Percentiles rank a stretch among this genome's conserved stretches.
Evolutionary conservation across 2,113 vertebrate species (phyloP).

Genomic region (Vicugna pacos): DNA sequence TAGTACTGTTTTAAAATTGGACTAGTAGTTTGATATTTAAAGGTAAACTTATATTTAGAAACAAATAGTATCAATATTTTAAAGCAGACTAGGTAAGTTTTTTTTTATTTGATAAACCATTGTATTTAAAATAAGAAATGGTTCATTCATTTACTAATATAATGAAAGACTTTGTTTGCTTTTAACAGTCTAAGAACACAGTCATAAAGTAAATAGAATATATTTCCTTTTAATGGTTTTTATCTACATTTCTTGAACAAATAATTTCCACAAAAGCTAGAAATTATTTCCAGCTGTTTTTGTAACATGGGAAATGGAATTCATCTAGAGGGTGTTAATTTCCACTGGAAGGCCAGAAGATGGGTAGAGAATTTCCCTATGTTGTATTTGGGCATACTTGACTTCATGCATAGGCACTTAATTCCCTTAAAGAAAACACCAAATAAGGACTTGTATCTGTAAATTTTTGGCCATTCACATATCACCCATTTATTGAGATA

Average conservation of each 20-base stretch:
- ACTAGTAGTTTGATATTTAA: slow-evolving; percentile 16
- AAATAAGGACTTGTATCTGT: background rate
- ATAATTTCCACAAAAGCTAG: background rate
- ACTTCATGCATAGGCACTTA: background rate
- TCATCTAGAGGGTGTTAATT: background rate
- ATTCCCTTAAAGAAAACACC: background rate
- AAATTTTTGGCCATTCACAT: background rate
- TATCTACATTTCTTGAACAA: background rate
- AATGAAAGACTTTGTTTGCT: background rate
- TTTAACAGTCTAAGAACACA: slow-evolving; percentile 1
- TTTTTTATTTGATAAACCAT: background rate
- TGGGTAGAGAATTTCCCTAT: background rate
- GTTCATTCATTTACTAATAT: slow-evolving; percentile 12
- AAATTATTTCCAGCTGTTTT: slow-evolving; percentile 47
- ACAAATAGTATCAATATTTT: background rate
- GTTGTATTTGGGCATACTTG: background rate
- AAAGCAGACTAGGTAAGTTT: background rate
- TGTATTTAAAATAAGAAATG: background rate
- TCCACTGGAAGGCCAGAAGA: background rate
- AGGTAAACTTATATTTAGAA: slow-evolving; percentile 9
- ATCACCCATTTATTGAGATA: background rate
- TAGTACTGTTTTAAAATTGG: background rate
- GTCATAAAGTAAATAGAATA: background rate
- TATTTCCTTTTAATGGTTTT: background rate
- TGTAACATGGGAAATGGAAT: background rate